A percentile compares a stretch with the other conserved stretches of the same genome.
Evolutionary conservation across 2,113 vertebrate genomes (phyloP).

Genomic region (Fukomys damarensis): DNA sequence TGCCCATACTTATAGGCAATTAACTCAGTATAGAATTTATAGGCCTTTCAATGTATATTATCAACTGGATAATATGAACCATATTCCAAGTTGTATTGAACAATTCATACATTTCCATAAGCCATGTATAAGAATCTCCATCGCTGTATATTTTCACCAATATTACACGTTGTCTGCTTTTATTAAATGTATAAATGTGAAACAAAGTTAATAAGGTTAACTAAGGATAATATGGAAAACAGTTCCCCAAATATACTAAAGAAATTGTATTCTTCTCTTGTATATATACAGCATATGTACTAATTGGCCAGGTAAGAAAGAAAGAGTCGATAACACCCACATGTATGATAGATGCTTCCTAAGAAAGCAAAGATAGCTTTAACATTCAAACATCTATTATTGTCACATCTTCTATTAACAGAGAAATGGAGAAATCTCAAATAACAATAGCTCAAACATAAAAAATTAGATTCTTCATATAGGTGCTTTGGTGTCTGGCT

Average conservation of each 20-base stretch:
- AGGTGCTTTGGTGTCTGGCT: neutral
- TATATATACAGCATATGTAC: neutral
- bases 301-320: neutral
- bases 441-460: neutral
- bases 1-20: neutral
- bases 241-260: neutral
- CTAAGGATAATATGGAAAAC: neutral
- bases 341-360: neutral
- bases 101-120: neutral
- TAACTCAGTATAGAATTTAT: neutral
- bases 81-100: neutral
- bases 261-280: neutral
- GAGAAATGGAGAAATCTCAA: slow-evolving; percentile 24
- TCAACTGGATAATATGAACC: neutral
- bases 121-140: neutral
- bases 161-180: neutral
- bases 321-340: neutral
- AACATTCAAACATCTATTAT: neutral
- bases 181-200: neutral
- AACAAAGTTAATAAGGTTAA: neutral
- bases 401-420: neutral
- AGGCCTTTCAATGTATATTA: neutral
- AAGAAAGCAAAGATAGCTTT: neutral
- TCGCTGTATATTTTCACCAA: neutral
- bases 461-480: neutral